These are phyloP conservation scores for Aquatica leii DNA, from an alignment of 2,888 invertebrate species.

Conservation along the genomic window DNA sequence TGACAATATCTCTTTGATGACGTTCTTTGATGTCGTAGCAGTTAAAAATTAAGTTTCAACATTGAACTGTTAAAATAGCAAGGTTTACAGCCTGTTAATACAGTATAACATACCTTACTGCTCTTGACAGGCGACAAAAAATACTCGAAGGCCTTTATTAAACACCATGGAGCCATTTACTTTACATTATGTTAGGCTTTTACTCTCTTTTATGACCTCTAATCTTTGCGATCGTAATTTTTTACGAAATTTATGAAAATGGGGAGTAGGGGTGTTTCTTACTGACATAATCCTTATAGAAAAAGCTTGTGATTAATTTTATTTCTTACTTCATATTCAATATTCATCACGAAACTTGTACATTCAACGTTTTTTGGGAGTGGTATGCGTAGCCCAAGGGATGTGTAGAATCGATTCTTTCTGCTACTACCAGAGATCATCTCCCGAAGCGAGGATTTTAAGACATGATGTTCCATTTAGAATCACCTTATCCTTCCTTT, in stretches of 20 bases:
- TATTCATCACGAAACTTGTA: slow-evolving; percentile 29
- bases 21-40: no score
- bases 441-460: slow-evolving; percentile 47
- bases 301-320: slow-evolving; percentile 20
- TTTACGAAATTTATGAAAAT: slow-evolving; percentile 20
- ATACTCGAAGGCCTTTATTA: slow-evolving; percentile 23
- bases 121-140: slow-evolving; percentile 28
- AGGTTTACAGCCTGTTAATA: slow-evolving; percentile 6
- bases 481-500: slow-evolving; percentile 47
- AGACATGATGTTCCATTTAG: slow-evolving; percentile 50
- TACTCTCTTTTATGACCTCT: slow-evolving; percentile 23
- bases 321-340: slow-evolving; percentile 27
- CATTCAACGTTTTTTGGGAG: slow-evolving; percentile 22
- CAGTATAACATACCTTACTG: slow-evolving; percentile 15
- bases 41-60: no score
- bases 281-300: slow-evolving; percentile 2
- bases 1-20: no score
- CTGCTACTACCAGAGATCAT: slow-evolving; percentile 45
- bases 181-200: slow-evolving; percentile 20
- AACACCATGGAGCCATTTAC: slow-evolving; percentile 23
- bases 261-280: neutral
- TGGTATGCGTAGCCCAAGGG: slow-evolving; percentile 45
- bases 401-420: slow-evolving; percentile 48
- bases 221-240: slow-evolving; percentile 22
- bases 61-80: neutral